Conservation (phyloP, 2,797 vertebrate species). For the Pteropus rufus region DNA sequence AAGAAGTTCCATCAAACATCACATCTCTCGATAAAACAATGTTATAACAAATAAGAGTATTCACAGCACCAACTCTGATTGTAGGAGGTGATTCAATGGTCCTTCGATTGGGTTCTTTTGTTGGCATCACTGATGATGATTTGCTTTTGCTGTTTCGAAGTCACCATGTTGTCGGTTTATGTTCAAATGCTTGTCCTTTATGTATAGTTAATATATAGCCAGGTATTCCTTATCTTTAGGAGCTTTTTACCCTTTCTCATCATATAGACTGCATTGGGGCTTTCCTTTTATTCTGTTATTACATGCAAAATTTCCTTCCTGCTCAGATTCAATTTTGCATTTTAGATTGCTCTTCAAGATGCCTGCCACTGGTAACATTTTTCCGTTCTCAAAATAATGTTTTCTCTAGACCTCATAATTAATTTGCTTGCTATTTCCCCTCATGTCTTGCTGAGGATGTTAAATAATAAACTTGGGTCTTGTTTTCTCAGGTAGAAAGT, state of each 20-base stretch:
- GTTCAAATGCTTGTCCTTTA: background rate
- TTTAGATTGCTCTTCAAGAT: background rate
- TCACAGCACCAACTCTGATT: background rate
- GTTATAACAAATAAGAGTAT: background rate
- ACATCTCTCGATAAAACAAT: background rate
- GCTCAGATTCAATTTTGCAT: background rate
- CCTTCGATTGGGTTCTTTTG: background rate
- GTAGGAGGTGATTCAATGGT: background rate
- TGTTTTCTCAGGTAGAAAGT: background rate
- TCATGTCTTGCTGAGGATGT: background rate
- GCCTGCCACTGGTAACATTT: background rate
- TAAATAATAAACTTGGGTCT: background rate
- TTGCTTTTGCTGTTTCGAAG: background rate
- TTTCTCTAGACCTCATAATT: background rate
- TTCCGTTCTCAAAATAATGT: background rate
- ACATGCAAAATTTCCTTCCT: background rate
- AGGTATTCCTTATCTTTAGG: background rate
- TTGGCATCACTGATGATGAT: background rate
- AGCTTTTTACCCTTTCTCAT: background rate
- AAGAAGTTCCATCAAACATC: background rate
- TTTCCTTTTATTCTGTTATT: background rate
- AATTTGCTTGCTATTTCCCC: background rate
- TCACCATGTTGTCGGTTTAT: background rate
- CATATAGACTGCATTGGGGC: background rate
- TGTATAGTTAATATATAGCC: background rate